Percentiles rank a stretch among this genome's conserved stretches.
These are phyloP conservation scores for Zaprionus camerounensis DNA, from an alignment of 1,140 invertebrate genomes.

Conservation along the genomic window DNA sequence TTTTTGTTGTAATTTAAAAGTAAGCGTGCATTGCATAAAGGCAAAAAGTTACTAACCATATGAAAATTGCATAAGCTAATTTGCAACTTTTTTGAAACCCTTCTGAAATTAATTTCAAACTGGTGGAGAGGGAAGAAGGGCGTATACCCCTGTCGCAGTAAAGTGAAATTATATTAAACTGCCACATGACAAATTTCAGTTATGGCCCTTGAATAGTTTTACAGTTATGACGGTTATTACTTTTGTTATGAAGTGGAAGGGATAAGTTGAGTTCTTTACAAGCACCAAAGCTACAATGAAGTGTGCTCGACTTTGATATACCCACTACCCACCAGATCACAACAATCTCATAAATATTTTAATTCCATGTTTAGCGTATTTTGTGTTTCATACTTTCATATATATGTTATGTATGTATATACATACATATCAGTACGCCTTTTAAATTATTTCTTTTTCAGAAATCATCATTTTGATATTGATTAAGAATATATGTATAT, in stretches of 20 bases:
- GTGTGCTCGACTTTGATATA: too few species aligned
- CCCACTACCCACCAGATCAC: too few species aligned
- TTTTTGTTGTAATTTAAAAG: not conserved
- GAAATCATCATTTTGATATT: too few species aligned
- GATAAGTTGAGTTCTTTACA: not conserved
- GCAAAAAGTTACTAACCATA: not conserved
- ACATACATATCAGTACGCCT: too few species aligned
- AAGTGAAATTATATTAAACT: not conserved
- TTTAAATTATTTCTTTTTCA: too few species aligned
- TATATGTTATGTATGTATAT: too few species aligned
- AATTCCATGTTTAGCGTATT: too few species aligned
- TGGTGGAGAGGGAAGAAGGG: not conserved
- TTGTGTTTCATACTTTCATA: too few species aligned
- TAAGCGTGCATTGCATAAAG: not conserved
- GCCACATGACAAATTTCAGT: not conserved
- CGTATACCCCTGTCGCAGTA: not conserved
- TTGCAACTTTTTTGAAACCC: not conserved
- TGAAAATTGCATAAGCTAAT: slow-evolving; percentile 1
- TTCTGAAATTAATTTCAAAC: not conserved
- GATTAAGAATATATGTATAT: too few species aligned
- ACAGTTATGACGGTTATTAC: not conserved
- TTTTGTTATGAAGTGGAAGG: not conserved
- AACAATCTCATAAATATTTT: too few species aligned
- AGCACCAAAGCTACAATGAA: too few species aligned
- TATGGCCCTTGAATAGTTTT: not conserved